Percentiles rank a stretch among this genome's conserved stretches.
Conservation (phyloP, 2,797 vertebrate genomes). For the Morus bassanus region DNA sequence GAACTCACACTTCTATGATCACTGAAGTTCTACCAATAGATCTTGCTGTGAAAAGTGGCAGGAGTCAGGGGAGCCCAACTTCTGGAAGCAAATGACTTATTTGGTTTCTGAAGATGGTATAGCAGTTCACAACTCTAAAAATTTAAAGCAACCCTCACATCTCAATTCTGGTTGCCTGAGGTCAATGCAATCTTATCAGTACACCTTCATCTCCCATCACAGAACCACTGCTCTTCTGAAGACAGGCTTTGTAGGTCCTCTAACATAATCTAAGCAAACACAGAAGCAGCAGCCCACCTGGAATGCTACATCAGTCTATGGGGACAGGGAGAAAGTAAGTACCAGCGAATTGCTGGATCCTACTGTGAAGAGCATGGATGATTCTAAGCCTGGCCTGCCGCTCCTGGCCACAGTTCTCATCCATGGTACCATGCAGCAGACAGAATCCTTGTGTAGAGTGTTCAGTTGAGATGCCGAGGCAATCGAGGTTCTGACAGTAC, state of each 20-base stretch:
- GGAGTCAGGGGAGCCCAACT: not conserved
- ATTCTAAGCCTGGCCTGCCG: not conserved
- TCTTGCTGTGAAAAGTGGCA: not conserved
- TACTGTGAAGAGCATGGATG: not conserved
- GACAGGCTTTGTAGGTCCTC: not conserved
- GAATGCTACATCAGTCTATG: not conserved
- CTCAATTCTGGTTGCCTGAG: not conserved
- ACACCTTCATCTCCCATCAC: no score
- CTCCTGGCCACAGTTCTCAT: not conserved
- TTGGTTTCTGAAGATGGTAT: not conserved
- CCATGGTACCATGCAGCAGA: not conserved
- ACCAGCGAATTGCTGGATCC: not conserved
- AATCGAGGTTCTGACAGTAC: not conserved
- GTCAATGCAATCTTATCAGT: not conserved
- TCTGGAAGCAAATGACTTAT: not conserved
- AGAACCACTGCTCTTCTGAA: not conserved
- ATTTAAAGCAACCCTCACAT: not conserved
- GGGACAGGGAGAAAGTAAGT: not conserved
- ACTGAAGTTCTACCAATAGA: not conserved
- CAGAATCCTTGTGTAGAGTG: not conserved
- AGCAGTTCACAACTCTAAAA: not conserved
- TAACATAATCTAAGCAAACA: not conserved
- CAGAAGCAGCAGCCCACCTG: not conserved
- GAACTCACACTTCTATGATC: not conserved
- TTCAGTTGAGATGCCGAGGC: not conserved